A percentile compares a stretch with the other conserved stretches of the same genome.
phyloP scores from a whole-genome alignment of 2,113 vertebrate genomes.

The Nyctereutes procyonoides region DNA sequence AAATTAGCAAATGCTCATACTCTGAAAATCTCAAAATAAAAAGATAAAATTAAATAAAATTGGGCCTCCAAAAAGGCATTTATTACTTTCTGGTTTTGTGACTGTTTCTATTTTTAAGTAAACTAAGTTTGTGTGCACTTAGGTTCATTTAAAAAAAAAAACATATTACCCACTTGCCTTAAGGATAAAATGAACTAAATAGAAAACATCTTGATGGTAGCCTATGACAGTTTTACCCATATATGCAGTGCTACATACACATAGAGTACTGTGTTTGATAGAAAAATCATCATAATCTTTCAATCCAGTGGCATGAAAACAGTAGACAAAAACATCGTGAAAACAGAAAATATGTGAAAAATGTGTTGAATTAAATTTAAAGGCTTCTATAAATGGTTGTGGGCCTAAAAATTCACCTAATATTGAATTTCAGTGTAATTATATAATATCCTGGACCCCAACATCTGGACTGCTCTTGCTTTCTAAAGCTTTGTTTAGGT shows the following conservation, averaged over 20 bases:
- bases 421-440: conserved; percentile 22
- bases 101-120: neutral
- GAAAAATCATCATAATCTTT: conserved; percentile 14
- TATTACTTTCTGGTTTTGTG: neutral
- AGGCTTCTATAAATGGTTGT: conserved; percentile 1
- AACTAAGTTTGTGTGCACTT: neutral
- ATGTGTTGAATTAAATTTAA: neutral
- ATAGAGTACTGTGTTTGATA: neutral
- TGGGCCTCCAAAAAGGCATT: neutral
- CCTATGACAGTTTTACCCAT: neutral
- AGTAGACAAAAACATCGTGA: neutral
- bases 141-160: conserved; percentile 40
- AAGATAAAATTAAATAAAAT: neutral
- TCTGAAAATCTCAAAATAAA: conserved; percentile 19
- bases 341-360: neutral
- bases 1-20: conserved; percentile 2
- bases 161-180: neutral
- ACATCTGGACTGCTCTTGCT: neutral
- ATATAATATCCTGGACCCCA: neutral
- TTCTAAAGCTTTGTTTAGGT: conserved; percentile 10
- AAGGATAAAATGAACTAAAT: neutral
- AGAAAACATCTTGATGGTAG: neutral
- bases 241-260: neutral
- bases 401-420: neutral
- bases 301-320: neutral